Evolutionary conservation across 2,888 invertebrate genomes (phyloP), one percentile per base, ranked within the genome.

Genomic region (Oscheius sp.): DNA sequence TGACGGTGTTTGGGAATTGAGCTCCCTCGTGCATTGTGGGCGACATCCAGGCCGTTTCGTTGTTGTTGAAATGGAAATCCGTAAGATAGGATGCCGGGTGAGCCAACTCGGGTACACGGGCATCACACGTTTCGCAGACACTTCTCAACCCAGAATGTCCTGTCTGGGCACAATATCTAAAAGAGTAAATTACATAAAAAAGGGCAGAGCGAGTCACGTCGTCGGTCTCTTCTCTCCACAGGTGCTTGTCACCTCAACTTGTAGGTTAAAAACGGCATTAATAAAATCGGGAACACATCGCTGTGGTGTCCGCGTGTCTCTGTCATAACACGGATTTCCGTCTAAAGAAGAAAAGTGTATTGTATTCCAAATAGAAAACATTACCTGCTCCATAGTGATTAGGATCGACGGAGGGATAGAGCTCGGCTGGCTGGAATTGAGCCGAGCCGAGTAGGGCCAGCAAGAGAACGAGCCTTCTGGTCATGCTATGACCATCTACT

Each of bases 21-120:
- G 96, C 93, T 29, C 93, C 94, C 87, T 98, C 95, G 87, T 92
- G 92, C 95, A 99, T 96, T 1, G 99, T 98, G 89, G 97, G 96
- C 0, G 96, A 96, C 89, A 96, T 96, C 96, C 96, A 96, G 95
- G 95, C 96, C 0, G 96, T 95, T 81, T 93, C 93, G 88, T 94
- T 94, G 82, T 94, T 93, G 77, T 93, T 93, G 89, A 94, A 94
- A 89, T 96, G 94, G 87, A 94, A 92, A 89, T 99, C 98, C 2
- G 97, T 98, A 84, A 98, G 91, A 89, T 92, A 84, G 55, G 78
- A 74, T 49, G 86, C 79, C 2, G 84, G 86, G 70, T 87, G 87
- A 21, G 86, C 76, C 58, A 76, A 77, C 1, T 70, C 58, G 63
- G 82, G 80, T 53, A 79, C 76, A 23, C 87, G 75, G 49, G 78